phyloP scores from a whole-genome alignment of 1,140 invertebrate genomes.

The Drosophila repletoides region DNA sequence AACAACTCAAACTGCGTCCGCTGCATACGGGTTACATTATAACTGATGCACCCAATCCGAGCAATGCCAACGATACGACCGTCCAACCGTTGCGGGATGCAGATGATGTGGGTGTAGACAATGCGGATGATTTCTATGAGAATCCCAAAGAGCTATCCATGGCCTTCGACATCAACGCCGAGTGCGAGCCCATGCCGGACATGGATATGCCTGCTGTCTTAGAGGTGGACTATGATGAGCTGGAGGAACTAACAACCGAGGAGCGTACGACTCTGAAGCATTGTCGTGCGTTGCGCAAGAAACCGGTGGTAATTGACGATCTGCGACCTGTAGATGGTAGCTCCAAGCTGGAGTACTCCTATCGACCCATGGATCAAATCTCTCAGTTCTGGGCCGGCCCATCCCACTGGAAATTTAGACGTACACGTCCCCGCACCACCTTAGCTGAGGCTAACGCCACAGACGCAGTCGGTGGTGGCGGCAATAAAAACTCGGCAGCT shows the following conservation, averaged over 20 bases:
- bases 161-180: conserved; percentile 79
- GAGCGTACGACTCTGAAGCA: conserved; percentile 63
- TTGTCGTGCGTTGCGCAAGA: conserved; percentile 68
- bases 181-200: conserved; percentile 71
- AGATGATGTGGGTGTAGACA: conserved; percentile 18
- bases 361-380: conserved; percentile 79
- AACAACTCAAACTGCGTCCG: conserved; percentile 55
- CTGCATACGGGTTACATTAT: conserved; percentile 72
- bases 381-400: conserved; percentile 82
- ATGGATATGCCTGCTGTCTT: conserved; percentile 43
- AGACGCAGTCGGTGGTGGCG: neutral
- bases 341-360: conserved; percentile 77
- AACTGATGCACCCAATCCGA: conserved; percentile 66
- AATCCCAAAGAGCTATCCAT: conserved; percentile 62
- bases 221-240: conserved; percentile 59
- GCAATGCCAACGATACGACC: conserved; percentile 25
- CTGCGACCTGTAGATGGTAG: conserved; percentile 70
- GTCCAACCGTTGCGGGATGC: conserved; percentile 11
- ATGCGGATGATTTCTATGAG: conserved; percentile 42
- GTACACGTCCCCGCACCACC: conserved; percentile 42
- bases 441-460: conserved; percentile 27
- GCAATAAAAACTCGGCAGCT: conserved; percentile 3
- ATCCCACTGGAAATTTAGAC: conserved; percentile 81
- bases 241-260: conserved; percentile 71
- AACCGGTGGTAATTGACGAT: conserved; percentile 67